Evolutionary conservation across 2,888 invertebrate species (phyloP).

Genomic region (Aricia artaxerxes): DNA sequence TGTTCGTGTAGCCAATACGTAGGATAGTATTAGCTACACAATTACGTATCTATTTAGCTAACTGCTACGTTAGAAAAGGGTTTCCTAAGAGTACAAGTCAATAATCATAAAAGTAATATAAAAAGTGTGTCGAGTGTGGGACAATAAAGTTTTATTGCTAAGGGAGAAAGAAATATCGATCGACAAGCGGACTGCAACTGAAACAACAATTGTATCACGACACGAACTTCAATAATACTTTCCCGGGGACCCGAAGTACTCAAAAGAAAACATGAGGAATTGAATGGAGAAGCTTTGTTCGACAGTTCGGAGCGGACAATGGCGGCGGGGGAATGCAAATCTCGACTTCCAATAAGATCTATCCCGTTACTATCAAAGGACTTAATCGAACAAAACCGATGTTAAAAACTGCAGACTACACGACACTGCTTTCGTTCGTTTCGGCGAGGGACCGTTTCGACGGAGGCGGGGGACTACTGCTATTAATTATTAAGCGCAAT

Average conservation of each 20-base stretch:
- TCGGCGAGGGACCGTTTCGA: neutral
- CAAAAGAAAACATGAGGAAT: slow-evolving; percentile 19
- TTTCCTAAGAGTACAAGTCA: neutral
- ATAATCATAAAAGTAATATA: neutral
- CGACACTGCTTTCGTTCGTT: neutral
- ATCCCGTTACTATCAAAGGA: slow-evolving; percentile 28
- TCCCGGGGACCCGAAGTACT: slow-evolving; percentile 8
- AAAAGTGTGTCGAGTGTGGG: neutral
- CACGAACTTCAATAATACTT: slow-evolving; percentile 7
- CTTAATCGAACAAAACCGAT: slow-evolving; percentile 25
- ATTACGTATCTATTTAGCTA: too few species aligned
- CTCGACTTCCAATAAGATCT: slow-evolving; percentile 28
- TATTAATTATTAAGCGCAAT: slow-evolving; percentile 1
- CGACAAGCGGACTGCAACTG: neutral
- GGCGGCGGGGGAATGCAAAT: slow-evolving; percentile 24
- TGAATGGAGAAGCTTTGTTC: slow-evolving; percentile 22
- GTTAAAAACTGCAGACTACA: slow-evolving; percentile 12
- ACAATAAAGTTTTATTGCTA: neutral
- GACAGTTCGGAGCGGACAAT: slow-evolving; percentile 11
- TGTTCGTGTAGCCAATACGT: neutral
- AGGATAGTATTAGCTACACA: too few species aligned
- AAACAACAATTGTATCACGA: neutral
- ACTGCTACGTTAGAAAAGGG: too few species aligned
- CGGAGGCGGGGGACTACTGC: neutral
- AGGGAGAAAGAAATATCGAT: neutral